These are phyloP conservation scores for Himalopsyche tibetana DNA, from an alignment of 2,888 invertebrate species.

Conservation along the genomic window DNA sequence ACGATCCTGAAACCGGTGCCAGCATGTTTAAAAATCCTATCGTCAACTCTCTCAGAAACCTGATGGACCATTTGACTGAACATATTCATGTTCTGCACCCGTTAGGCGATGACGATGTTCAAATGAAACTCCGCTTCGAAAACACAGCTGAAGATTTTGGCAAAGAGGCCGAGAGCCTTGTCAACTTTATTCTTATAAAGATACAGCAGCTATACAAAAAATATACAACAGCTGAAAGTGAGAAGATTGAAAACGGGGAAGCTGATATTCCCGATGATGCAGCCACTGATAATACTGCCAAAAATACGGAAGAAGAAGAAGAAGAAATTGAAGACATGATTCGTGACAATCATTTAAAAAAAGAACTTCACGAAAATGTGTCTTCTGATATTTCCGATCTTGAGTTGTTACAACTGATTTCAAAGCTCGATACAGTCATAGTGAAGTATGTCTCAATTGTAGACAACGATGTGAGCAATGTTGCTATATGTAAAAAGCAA, in stretches of 20 bases:
- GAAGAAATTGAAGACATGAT: constrained; percentile 76
- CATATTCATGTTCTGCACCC: constrained; percentile 68
- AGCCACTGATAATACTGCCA: constrained; percentile 68
- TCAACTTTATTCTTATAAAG: constrained; percentile 76
- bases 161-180: constrained; percentile 71
- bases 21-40: constrained; percentile 69
- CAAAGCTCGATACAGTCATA: constrained; percentile 72
- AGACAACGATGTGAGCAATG: constrained; percentile 67
- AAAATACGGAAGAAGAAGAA: constrained; percentile 70
- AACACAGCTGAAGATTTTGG: constrained; percentile 59
- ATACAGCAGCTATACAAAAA: constrained; percentile 80
- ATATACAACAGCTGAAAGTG: constrained; percentile 68
- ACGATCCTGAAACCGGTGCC: constrained; percentile 49
- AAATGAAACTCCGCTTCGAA: constrained; percentile 10
- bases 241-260: constrained; percentile 54
- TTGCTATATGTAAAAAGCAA: constrained; percentile 68
- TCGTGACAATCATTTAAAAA: constrained; percentile 82
- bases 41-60: constrained; percentile 69
- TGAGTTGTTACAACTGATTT: constrained; percentile 75
- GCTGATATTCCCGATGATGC: constrained; percentile 58
- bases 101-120: constrained; percentile 64
- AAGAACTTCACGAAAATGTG: constrained; percentile 80
- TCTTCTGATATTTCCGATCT: constrained; percentile 79
- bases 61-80: constrained; percentile 69
- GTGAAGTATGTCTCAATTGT: constrained; percentile 72